Percentiles rank a stretch among this genome's conserved stretches.
These are phyloP conservation scores for Serranus cabrilla DNA, from an alignment of 2,797 vertebrate genomes.

Conservation along the genomic window DNA sequence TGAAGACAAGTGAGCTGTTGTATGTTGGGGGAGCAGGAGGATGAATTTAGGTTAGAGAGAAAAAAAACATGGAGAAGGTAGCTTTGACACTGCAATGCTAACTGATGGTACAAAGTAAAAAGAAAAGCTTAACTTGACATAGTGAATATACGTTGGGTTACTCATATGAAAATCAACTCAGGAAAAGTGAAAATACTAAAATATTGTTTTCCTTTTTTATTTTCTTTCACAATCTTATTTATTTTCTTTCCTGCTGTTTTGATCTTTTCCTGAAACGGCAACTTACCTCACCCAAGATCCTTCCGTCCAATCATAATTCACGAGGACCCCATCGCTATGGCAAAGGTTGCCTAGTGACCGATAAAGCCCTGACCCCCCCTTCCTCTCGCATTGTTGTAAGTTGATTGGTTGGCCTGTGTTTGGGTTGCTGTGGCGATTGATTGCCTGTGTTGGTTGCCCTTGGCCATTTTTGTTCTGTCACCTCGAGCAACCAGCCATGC, in stretches of 20 bases:
- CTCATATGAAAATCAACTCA: slow-evolving; percentile 64
- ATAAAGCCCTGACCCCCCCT: slow-evolving; percentile 89
- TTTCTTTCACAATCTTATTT: slow-evolving; percentile 82
- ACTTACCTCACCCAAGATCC: slow-evolving; percentile 86
- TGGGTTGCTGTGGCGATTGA: slow-evolving; percentile 88
- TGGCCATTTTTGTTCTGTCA: slow-evolving; percentile 84
- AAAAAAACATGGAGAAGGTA: slow-evolving; percentile 32
- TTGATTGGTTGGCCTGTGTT: slow-evolving; percentile 87
- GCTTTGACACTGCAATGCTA: slow-evolving; percentile 60
- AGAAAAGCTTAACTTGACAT: slow-evolving; percentile 59
- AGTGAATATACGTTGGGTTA: slow-evolving; percentile 64
- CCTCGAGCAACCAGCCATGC: slow-evolving; percentile 85
- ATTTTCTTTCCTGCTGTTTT: slow-evolving; percentile 85
- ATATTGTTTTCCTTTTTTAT: slow-evolving; percentile 80
- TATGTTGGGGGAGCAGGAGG: slow-evolving; percentile 47
- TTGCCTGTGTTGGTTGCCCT: slow-evolving; percentile 87
- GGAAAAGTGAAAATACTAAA: slow-evolving; percentile 76
- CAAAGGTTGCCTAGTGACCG: slow-evolving; percentile 88
- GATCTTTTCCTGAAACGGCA: slow-evolving; percentile 87
- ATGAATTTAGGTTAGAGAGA: slow-evolving; percentile 37
- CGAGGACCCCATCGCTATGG: slow-evolving; percentile 87
- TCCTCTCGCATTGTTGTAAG: slow-evolving; percentile 86
- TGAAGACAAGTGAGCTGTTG: slow-evolving; percentile 40
- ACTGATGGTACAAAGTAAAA: slow-evolving; percentile 52
- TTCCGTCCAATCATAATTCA: slow-evolving; percentile 88